Evolutionary conservation across 2,888 invertebrate species (phyloP), one percentile per base, ranked within the genome.

Genomic region (Lissonota sp.): DNA sequence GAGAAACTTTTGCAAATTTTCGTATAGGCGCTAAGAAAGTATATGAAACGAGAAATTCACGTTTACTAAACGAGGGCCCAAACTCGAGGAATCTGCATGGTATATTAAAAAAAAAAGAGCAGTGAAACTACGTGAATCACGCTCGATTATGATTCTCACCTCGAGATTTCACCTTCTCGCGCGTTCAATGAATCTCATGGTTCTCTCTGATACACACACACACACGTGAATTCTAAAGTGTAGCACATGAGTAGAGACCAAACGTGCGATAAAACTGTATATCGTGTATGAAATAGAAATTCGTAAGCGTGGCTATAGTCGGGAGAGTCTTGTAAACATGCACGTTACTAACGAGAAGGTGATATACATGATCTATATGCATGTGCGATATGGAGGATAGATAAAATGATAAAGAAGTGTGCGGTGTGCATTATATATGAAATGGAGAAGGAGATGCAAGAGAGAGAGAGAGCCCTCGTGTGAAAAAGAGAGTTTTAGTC

Each of bases 401-500:
- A 69, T 39, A 73, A 26, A 26, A 26, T 26, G 1, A 80, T 60
- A 16, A 44, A 58, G 49, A 37, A 49, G 26, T 26, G 26, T 26
- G 26, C 46, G 49, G 14, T 58, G 8, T 66, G 55, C 10, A 26
- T 1, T 40, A 10, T 67, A 42, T 16, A 60, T 40, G 1, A 26
- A 26, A 58, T 49, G 49, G 16, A 6, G 40, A 49, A 14, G 42
- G 58, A 12, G 26, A 5, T 7, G 55, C 53, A 14, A 57, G 7
- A 64, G 64, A n/a, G 63, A 62, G 64, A 78, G 62, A 53, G 44
- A 42, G 66, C 80, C 26, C 26, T 79, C 86, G 86, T 86, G 86
- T 84, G 86, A 86, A 86, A 83, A 84, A 71, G 86, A 85, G 86
- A 86, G 86, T 75, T 44, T 26, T 55, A 37, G 82, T 51, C 74